A percentile compares a stretch with the other conserved stretches of the same genome.
phyloP scores from a whole-genome alignment of 2,888 invertebrate species.

The Lasioglossum leucozonium region DNA sequence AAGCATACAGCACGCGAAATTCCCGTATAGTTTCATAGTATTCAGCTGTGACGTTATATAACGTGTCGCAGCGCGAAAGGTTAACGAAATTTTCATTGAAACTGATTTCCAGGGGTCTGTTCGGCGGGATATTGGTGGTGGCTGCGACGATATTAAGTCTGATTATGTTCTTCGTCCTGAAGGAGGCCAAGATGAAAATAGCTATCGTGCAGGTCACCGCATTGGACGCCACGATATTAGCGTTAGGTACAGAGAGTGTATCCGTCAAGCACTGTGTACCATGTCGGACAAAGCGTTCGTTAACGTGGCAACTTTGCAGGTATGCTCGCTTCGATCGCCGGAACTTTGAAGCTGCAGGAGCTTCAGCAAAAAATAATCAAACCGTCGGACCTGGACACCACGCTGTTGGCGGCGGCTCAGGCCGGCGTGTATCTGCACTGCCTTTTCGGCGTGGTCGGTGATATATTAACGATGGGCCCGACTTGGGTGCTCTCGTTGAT shows the following conservation, averaged over 20 bases:
- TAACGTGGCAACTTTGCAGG: slow-evolving; percentile 63
- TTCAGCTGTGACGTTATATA: too few species aligned
- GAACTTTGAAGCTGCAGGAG: slow-evolving; percentile 75
- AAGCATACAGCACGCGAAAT: too few species aligned
- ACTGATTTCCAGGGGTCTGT: slow-evolving; percentile 87
- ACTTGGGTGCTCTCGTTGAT: slow-evolving; percentile 88
- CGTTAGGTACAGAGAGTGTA: slow-evolving; percentile 70
- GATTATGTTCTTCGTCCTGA: slow-evolving; percentile 95
- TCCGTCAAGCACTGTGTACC: neutral
- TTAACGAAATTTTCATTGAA: too few species aligned
- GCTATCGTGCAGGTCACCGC: slow-evolving; percentile 81
- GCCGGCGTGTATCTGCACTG: slow-evolving; percentile 94
- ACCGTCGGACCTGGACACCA: slow-evolving; percentile 89
- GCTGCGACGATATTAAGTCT: slow-evolving; percentile 94
- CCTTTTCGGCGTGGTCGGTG: slow-evolving; percentile 93
- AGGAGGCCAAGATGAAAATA: slow-evolving; percentile 85
- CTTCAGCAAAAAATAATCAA: slow-evolving; percentile 76
- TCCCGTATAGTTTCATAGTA: too few species aligned
- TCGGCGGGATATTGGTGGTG: slow-evolving; percentile 89
- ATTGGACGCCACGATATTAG: slow-evolving; percentile 78
- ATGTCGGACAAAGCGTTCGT: neutral
- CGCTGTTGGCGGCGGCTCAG: slow-evolving; percentile 93
- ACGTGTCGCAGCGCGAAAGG: too few species aligned
- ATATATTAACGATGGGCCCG: slow-evolving; percentile 86
- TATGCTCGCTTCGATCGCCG: slow-evolving; percentile 75